Percentiles rank a stretch among this genome's conserved stretches.
Conservation (phyloP, 2,888 invertebrate species). For the Tanypteryx hageni region DNA sequence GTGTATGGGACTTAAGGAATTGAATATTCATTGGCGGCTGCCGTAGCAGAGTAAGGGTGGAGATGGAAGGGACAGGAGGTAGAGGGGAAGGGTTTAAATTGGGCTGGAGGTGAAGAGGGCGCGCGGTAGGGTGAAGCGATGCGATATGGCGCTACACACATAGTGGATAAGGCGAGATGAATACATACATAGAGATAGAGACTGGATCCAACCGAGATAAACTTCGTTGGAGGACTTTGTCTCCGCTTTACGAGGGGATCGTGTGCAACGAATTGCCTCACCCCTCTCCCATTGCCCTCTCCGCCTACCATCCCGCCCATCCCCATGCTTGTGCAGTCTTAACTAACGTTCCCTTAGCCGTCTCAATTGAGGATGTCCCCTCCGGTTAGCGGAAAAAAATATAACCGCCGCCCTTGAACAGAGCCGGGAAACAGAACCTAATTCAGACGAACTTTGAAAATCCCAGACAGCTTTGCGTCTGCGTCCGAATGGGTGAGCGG, state of each 20-base stretch:
- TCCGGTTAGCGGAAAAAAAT: neutral
- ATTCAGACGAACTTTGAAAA: conserved; percentile 5
- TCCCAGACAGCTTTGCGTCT: conserved; percentile 32
- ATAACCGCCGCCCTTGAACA: neutral
- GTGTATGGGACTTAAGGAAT: conserved; percentile 52
- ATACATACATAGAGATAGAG: conserved; percentile 62
- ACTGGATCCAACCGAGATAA: conserved; percentile 23
- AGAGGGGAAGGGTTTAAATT: neutral
- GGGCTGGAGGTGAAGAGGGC: conserved; percentile 15
- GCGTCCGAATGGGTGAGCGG: conserved; percentile 13
- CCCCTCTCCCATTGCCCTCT: neutral
- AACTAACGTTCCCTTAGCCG: conserved; percentile 6
- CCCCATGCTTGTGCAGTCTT: neutral
- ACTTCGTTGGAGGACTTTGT: conserved; percentile 35
- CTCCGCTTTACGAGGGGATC: conserved; percentile 27
- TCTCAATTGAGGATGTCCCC: conserved; percentile 20
- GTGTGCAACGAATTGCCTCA: conserved; percentile 29
- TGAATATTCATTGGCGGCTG: conserved; percentile 1
- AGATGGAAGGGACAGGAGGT: neutral
- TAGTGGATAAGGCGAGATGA: conserved; percentile 53
- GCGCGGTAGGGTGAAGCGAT: conserved; percentile 17
- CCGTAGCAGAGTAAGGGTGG: neutral
- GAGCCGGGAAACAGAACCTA: neutral
- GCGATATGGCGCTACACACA: conserved; percentile 29
- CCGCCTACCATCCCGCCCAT: too few relatives aligned